Evolutionary conservation across 2,888 invertebrate species (phyloP).

Genomic region (Hermaeophaga mercurialis): DNA sequence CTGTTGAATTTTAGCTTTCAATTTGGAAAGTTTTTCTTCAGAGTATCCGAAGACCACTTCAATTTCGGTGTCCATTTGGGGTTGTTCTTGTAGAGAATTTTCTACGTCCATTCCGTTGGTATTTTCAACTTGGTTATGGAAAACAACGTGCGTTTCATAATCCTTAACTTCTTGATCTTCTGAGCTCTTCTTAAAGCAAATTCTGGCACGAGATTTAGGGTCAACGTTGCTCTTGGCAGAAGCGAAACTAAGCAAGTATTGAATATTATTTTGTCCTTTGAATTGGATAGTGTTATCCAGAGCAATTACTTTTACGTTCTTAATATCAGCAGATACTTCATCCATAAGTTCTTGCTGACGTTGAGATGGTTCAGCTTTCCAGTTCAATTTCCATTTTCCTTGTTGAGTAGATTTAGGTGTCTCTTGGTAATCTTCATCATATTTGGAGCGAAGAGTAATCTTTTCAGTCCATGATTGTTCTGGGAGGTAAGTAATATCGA

Average conservation of each 20-base stretch:
- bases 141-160: constrained; percentile 60
- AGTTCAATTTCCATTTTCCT: constrained; percentile 30
- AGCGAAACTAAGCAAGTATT: constrained; percentile 63
- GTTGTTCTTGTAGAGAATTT: constrained; percentile 62
- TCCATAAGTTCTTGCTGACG: constrained; percentile 60
- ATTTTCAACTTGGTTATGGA: constrained; percentile 59
- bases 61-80: constrained; percentile 59
- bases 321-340: constrained; percentile 63
- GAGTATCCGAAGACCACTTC: constrained; percentile 63
- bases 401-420: constrained; percentile 19
- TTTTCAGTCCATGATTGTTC: constrained; percentile 37
- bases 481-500: constrained; percentile 58
- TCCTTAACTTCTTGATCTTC: constrained; percentile 48
- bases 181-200: constrained; percentile 58
- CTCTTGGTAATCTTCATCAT: constrained; percentile 38
- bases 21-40: constrained; percentile 46
- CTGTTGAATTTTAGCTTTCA: constrained; percentile 53
- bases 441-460: constrained; percentile 36
- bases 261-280: constrained; percentile 61
- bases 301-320: constrained; percentile 59
- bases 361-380: constrained; percentile 55
- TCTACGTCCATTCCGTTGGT: constrained; percentile 62
- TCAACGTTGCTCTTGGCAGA: constrained; percentile 63
- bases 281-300: constrained; percentile 64
- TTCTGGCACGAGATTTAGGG: constrained; percentile 61